Conservation (phyloP, 2,113 vertebrate genomes). For the Zosterops borbonicus region DNA sequence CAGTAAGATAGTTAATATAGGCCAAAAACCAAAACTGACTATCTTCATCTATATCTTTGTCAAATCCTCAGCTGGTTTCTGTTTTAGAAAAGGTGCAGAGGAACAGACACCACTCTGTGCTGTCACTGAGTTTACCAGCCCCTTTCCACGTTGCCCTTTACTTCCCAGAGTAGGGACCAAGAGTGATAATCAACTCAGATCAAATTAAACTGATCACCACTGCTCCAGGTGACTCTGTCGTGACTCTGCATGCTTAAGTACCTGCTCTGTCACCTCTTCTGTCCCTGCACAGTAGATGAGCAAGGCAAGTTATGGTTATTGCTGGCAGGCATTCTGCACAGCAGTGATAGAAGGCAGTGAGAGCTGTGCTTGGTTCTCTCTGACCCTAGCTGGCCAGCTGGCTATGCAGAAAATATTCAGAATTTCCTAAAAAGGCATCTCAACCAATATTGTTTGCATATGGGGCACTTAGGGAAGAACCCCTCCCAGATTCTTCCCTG, state of each 20-base stretch:
- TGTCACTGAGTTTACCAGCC: not conserved
- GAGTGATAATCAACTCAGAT: not conserved
- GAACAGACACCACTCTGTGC: not conserved
- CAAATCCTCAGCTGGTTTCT: not conserved
- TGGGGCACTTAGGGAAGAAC: not conserved
- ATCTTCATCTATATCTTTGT: not conserved
- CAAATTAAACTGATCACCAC: not conserved
- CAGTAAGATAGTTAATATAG: not conserved
- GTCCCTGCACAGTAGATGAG: not conserved
- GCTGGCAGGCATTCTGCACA: not conserved
- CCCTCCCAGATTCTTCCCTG: not conserved
- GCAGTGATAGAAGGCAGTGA: not conserved
- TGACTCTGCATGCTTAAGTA: not conserved
- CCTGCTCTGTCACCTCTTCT: not conserved
- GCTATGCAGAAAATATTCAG: not conserved
- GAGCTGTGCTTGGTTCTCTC: not conserved
- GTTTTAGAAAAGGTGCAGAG: not conserved
- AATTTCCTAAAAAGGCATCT: slow-evolving; percentile 17
- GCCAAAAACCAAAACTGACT: not conserved
- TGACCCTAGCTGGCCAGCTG: not conserved
- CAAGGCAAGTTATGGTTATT: not conserved
- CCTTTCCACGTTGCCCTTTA: not conserved
- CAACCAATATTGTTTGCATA: not conserved
- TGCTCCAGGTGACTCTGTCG: not conserved
- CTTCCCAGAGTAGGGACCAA: not conserved